These are phyloP conservation scores for Drosophila putrida DNA, from an alignment of 2,888 invertebrate genomes.

Conservation along the genomic window DNA sequence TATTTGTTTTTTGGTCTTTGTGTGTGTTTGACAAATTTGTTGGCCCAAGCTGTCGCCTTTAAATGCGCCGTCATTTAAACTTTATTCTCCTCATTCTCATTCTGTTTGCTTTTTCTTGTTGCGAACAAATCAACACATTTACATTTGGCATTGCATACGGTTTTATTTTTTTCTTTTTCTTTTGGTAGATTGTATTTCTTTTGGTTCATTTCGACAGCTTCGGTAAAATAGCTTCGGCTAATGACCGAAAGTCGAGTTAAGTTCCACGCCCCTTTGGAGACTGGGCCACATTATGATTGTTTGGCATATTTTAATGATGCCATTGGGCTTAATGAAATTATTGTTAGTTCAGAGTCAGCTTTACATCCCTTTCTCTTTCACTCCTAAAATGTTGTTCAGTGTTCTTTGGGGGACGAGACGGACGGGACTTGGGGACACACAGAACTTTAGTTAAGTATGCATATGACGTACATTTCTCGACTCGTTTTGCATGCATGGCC, in stretches of 20 bases:
- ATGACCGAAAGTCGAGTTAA: slow-evolving; percentile 4
- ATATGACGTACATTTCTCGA: slow-evolving; percentile 60
- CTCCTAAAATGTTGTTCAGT: not conserved
- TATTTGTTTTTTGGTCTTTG: slow-evolving; percentile 1
- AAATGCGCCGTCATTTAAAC: slow-evolving; percentile 56
- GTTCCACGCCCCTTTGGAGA: slow-evolving; percentile 5
- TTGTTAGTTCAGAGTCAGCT: slow-evolving; percentile 55
- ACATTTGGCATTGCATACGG: slow-evolving; percentile 58
- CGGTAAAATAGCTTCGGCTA: not conserved
- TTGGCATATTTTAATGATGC: slow-evolving; percentile 80
- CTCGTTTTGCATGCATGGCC: slow-evolving; percentile 58
- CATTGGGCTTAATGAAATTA: slow-evolving; percentile 81
- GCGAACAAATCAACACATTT: slow-evolving; percentile 55
- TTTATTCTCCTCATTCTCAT: slow-evolving; percentile 19
- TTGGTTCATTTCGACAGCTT: not conserved
- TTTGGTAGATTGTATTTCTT: too few relatives aligned
- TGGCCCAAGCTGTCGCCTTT: slow-evolving; percentile 68
- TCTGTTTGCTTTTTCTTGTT: slow-evolving; percentile 13
- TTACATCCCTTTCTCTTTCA: not conserved
- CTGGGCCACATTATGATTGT: slow-evolving; percentile 71
- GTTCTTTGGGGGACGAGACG: not conserved
- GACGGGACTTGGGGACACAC: not conserved
- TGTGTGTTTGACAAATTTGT: slow-evolving; percentile 35
- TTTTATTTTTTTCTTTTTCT: slow-evolving; percentile 6
- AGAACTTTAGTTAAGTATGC: slow-evolving; percentile 60